Base-by-base conservation (phyloP, 2,797 vertebrate species). In the Pipistrellus nathusii region DNA sequence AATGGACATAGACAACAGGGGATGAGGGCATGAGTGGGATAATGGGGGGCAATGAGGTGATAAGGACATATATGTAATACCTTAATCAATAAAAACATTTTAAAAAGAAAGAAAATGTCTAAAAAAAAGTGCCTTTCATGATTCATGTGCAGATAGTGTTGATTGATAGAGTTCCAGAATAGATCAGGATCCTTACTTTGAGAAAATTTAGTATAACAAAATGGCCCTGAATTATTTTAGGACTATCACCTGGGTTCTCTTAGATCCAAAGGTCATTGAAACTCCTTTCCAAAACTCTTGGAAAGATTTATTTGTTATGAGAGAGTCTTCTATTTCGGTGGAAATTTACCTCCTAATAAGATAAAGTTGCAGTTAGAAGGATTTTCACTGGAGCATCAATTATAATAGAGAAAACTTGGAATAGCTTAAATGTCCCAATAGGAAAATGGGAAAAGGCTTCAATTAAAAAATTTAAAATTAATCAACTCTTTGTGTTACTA, bases 251-350 rank as follows among this genome's bases (percentile, higher is more conserved):
- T 85, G 9, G 0, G 59, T 82, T 90, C n/a, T 91, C 8, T 82
- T 6, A 46, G 9, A 73, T 38, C 21, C 20, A 83, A 72, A 88
- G 12, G 2, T 66, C 73, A 68, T 41, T 87, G 14, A 87, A 90
- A 87, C 6, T 0, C 17, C 14, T 87, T 91, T 68, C 7, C n/a
- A 84, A 87, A 95, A 86, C 3, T 84, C 86, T 69, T 91, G 5
- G 3, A 32, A n/a, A 78, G 15, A 72, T 93, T 59, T 66, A n/a
- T 41, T 94, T 66, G 13, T 78, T 73, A 83, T 78, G 18, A 88
- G 32, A 69, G 27, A 5, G 17, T 77, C 8, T 90, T 17, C 5
- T 76, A 8, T 48, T 85, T n/a, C 21, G 85, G 13, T 83, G 64
- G 78, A 68, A 93, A 69, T 51, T 69, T 7, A 81, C 20, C 30